Conservation (phyloP, 2,797 vertebrate genomes). For the Helostoma temminkii region DNA sequence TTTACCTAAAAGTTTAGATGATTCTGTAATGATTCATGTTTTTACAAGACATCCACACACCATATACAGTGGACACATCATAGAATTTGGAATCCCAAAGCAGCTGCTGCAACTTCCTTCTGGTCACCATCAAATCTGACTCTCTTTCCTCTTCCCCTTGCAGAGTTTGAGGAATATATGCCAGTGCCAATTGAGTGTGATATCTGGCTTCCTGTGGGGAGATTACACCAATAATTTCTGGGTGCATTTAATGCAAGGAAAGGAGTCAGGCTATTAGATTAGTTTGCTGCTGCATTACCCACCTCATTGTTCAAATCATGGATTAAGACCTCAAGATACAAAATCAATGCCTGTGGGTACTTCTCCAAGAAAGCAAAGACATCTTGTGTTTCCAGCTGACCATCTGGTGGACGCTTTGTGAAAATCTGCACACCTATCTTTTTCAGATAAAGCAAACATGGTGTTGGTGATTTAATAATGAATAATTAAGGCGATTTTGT, state of each 20-base stretch:
- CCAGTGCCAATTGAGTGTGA: constrained; percentile 76
- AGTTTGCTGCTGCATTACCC: constrained; percentile 18
- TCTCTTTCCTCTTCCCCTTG: constrained; percentile 42
- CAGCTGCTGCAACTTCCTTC: constrained; percentile 76
- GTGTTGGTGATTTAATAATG: constrained; percentile 22
- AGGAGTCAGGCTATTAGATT: constrained; percentile 28
- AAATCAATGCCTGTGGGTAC: constrained; percentile 66
- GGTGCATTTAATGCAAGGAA: constrained; percentile 49
- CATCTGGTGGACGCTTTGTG: constrained; percentile 57
- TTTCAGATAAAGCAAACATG: constrained; percentile 31
- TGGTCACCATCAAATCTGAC: constrained; percentile 46
- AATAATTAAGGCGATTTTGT: constrained; percentile 1
- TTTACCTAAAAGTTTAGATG: background rate
- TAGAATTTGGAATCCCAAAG: constrained; percentile 78
- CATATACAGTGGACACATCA: constrained; percentile 64
- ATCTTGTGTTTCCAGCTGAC: constrained; percentile 56
- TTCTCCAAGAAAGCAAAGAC: constrained; percentile 68
- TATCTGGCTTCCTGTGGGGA: constrained; percentile 74
- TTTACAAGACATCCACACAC: constrained; percentile 29
- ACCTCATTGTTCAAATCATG: constrained; percentile 75
- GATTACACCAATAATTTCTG: constrained; percentile 40
- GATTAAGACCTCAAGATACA: constrained; percentile 81
- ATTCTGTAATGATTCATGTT: constrained; percentile 7
- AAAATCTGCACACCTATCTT: constrained; percentile 81
- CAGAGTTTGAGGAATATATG: constrained; percentile 69